Conservation (phyloP, 1,140 invertebrate species). For the Campodea augens region DNA sequence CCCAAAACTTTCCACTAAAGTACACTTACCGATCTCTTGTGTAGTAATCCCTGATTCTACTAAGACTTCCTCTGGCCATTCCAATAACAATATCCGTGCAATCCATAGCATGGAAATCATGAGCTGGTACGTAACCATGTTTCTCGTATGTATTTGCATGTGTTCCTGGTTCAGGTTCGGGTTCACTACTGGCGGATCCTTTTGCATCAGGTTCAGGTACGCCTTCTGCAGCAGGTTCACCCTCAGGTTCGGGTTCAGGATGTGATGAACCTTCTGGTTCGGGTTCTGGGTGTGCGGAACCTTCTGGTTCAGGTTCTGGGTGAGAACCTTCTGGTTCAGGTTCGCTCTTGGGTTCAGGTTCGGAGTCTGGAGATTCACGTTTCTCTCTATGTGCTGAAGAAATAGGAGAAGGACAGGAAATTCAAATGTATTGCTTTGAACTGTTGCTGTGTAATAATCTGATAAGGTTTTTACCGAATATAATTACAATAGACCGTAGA, state of each 20-base stretch:
- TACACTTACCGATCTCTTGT: constrained; percentile 49
- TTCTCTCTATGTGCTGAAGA: too few species aligned
- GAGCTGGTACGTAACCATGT: constrained; percentile 40
- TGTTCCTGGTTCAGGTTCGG: constrained; percentile 24
- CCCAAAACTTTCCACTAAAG: constrained; percentile 1
- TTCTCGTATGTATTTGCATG: constrained; percentile 2
- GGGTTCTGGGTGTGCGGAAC: constrained; percentile 20
- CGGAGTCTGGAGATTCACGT: too few species aligned
- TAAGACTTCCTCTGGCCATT: constrained; percentile 50
- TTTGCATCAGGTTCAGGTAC: constrained; percentile 4
- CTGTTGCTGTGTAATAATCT: too few species aligned
- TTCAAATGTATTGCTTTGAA: too few species aligned
- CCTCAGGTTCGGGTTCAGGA: constrained; percentile 17
- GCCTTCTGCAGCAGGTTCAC: constrained; percentile 26
- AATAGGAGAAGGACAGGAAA: too few species aligned
- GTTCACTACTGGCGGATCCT: constrained; percentile 17
- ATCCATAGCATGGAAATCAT: constrained; percentile 82
- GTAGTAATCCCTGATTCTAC: constrained; percentile 76
- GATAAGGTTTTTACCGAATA: too few species aligned
- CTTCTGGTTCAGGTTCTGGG: constrained; percentile 24
- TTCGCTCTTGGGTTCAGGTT: constrained; percentile 20
- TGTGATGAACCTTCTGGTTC: constrained; percentile 12
- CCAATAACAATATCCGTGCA: constrained; percentile 89
- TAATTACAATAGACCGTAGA: too few species aligned
- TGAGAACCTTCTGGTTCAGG: constrained; percentile 19